Evolutionary conservation across 2,888 invertebrate species (phyloP).

Genomic region (Andrena praecox): DNA sequence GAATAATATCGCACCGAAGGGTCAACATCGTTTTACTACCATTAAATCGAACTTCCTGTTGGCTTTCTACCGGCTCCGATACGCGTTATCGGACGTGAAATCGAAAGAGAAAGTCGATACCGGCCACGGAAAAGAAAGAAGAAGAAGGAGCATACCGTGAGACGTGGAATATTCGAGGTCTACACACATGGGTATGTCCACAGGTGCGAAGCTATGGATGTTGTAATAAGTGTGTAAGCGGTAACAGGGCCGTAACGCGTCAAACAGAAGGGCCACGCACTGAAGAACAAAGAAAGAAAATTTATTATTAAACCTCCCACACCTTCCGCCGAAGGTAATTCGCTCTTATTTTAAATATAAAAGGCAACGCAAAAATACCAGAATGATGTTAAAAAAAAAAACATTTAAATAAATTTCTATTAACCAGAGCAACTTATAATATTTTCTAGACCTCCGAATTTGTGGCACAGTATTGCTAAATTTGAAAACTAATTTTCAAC

Average conservation of each 20-base stretch:
- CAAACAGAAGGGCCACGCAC: neutral
- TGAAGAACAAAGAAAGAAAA: neutral
- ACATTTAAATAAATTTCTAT: too few relatives aligned
- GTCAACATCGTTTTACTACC: conserved; percentile 35
- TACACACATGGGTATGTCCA: conserved; percentile 33
- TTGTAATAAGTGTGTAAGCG: conserved; percentile 43
- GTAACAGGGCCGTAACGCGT: conserved; percentile 25
- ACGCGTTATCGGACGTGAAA: conserved; percentile 52
- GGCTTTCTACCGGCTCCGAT: conserved; percentile 43
- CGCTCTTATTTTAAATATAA: neutral
- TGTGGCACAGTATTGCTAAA: neutral
- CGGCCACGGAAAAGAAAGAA: conserved; percentile 27
- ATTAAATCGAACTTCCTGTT: conserved; percentile 48
- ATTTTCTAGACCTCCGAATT: neutral
- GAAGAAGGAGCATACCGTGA: conserved; percentile 30
- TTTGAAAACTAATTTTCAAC: neutral
- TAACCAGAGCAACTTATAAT: neutral
- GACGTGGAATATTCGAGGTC: conserved; percentile 56
- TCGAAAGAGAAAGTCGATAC: conserved; percentile 53
- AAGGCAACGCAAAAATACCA: neutral
- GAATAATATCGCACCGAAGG: conserved; percentile 4
- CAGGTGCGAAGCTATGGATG: conserved; percentile 44
- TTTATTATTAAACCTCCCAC: neutral
- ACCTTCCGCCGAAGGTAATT: neutral
- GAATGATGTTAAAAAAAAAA: neutral